Evolutionary conservation across 2,888 invertebrate genomes (phyloP), one percentile per base, ranked within the genome.

Genomic region (Sesia apiformis): DNA sequence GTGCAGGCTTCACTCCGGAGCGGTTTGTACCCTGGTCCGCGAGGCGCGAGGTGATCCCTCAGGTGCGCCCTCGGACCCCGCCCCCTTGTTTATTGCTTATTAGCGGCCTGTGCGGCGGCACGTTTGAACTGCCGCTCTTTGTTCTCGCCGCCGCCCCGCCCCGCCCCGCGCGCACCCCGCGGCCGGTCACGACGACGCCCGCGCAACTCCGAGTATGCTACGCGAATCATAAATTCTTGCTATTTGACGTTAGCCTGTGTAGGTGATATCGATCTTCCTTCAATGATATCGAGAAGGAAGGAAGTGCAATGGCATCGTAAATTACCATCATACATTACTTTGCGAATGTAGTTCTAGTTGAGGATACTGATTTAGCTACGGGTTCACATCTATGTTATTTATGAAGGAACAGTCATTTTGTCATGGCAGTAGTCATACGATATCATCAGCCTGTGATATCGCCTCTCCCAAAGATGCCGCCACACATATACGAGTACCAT

Each of bases 41-140:
- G 46, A 46, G 72, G 76, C 73, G 76, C 76, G 80, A 79, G 83
- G 77, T 83, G 86, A 87, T 88, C 81, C 82, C 78, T 88, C 85
- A 84, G 86, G 81, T 85, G 86, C 79, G 81, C 81, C 81, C 75
- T 71, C 73, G 68, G 76, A 76, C 78, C 72, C 86, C 88, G 84
- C 89, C 89, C 88, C 85, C 89, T 88, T 89, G 89, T 89, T 89
- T 89, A 89, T 89, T 88, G 88, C 89, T 89, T 88, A 89, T 88
- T 89, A 89, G 87, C 85, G 79, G 69, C 76, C 76, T 72, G 71
- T 69, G 76, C 78, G 80, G 87, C 88, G 88, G 88, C 83, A 71
- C 84, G 79, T 86, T 88, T 88, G 87, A 84, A 81, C 79, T 77
- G 78, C 70, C 70, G 73, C 75, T 78, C 88, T 87, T 88, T 89